phyloP scores from a whole-genome alignment of 2,113 vertebrate species.

The Nesoenas mayeri region DNA sequence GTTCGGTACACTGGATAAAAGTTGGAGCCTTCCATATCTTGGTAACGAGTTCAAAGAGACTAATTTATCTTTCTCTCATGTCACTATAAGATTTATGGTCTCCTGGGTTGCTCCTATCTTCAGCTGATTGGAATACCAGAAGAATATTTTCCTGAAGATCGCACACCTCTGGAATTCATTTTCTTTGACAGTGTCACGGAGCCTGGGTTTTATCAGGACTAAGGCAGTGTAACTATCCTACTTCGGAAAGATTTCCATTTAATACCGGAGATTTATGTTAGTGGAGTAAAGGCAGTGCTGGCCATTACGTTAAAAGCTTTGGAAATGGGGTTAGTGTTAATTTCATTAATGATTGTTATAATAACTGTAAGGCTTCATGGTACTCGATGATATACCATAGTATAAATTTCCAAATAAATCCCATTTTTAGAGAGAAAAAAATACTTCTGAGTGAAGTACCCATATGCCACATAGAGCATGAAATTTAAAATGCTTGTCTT shows the following conservation, averaged over 20 bases:
- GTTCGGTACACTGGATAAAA: background rate
- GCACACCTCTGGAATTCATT: constrained; percentile 11
- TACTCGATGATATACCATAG: background rate
- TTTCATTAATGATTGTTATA: background rate
- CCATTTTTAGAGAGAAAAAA: background rate
- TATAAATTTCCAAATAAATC: background rate
- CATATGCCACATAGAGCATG: background rate
- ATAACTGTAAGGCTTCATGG: background rate
- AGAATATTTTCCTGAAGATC: constrained; percentile 10
- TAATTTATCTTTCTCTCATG: constrained; percentile 38
- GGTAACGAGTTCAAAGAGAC: constrained; percentile 1
- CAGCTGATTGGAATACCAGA: constrained; percentile 6
- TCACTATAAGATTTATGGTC: constrained; percentile 13
- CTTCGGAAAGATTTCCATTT: background rate
- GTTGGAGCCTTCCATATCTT: background rate
- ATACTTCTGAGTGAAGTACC: background rate
- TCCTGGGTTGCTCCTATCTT: background rate
- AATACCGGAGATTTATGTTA: background rate
- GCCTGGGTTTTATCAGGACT: background rate
- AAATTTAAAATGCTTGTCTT: background rate
- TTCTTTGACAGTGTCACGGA: background rate
- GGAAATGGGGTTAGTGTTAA: background rate
- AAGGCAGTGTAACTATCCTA: background rate
- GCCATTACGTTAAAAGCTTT: background rate
- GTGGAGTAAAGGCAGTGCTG: background rate